phyloP scores from a whole-genome alignment of 92 coral and sea anemone species.

The Desmophyllum pertusum region DNA sequence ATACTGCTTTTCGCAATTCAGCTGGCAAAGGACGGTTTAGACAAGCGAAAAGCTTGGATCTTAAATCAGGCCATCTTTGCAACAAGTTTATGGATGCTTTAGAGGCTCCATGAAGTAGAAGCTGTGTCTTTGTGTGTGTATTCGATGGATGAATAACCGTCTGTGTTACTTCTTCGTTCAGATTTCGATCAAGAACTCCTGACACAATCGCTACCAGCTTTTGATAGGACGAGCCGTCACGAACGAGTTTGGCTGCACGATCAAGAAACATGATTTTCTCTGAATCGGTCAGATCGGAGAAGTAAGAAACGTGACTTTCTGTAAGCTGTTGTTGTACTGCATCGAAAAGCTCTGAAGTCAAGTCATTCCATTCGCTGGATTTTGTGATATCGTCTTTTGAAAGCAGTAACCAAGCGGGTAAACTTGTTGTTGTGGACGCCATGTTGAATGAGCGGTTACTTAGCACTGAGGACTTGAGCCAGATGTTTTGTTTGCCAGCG shows the following conservation, averaged over 20 bases:
- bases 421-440: constrained; percentile 67
- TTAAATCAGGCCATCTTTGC: constrained; percentile 84
- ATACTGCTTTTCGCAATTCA: constrained; percentile 67
- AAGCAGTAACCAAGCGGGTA: constrained; percentile 63
- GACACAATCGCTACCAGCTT: constrained; percentile 67
- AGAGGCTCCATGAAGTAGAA: constrained; percentile 66
- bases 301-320: constrained; percentile 78
- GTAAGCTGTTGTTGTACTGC: constrained; percentile 88
- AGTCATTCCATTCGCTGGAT: constrained; percentile 81
- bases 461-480: constrained; percentile 44
- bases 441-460: constrained; percentile 49
- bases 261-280: constrained; percentile 85
- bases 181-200: constrained; percentile 67
- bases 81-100: constrained; percentile 64
- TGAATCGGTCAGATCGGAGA: constrained; percentile 82
- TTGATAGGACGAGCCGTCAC: constrained; percentile 55
- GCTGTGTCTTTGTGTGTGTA: constrained; percentile 68
- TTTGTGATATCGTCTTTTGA: constrained; percentile 74
- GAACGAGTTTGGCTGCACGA: constrained; percentile 83
- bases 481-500: constrained; percentile 53
- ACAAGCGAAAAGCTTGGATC: constrained; percentile 63
- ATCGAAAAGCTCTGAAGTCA: constrained; percentile 74
- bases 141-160: constrained; percentile 65
- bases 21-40: constrained; percentile 78
- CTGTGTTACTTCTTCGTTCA: constrained; percentile 67